Percentiles rank a stretch among this genome's conserved stretches.
phyloP scores from a whole-genome alignment of 2,888 invertebrate species.

The Tetragonula carbonaria region DNA sequence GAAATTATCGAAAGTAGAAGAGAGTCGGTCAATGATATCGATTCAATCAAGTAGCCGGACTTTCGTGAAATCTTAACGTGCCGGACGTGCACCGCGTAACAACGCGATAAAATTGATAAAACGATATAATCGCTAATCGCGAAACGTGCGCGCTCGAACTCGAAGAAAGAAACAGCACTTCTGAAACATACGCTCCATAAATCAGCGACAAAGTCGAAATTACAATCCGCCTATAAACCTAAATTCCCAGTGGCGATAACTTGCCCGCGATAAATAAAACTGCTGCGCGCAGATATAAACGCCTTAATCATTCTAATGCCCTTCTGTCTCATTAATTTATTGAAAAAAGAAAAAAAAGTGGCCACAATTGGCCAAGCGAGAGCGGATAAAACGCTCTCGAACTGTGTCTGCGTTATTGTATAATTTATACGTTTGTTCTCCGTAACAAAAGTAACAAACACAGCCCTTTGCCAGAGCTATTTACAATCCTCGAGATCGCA shows the following conservation, averaged over 20 bases:
- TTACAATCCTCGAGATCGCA: conserved; percentile 11
- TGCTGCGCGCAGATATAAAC: background rate
- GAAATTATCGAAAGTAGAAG: background rate
- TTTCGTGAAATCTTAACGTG: background rate
- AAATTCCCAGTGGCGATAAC: background rate
- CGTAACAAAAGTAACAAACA: background rate
- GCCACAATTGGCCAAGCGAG: background rate
- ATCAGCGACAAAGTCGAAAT: background rate
- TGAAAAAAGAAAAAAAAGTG: background rate
- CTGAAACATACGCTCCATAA: background rate
- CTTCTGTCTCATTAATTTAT: background rate
- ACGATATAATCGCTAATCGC: no score
- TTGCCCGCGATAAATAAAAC: background rate
- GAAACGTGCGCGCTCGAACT: background rate
- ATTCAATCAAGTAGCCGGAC: background rate
- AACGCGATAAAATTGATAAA: no score
- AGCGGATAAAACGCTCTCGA: conserved; percentile 4
- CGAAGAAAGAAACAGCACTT: background rate
- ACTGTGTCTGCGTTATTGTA: background rate
- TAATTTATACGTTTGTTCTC: background rate
- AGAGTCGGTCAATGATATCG: background rate
- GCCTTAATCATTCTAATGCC: background rate
- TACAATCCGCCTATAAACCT: background rate
- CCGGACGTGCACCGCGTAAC: no score
- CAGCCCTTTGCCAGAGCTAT: background rate